Evolutionary conservation across 2,113 vertebrate genomes (phyloP).

Genomic region (Myrmecophaga tridactyla): DNA sequence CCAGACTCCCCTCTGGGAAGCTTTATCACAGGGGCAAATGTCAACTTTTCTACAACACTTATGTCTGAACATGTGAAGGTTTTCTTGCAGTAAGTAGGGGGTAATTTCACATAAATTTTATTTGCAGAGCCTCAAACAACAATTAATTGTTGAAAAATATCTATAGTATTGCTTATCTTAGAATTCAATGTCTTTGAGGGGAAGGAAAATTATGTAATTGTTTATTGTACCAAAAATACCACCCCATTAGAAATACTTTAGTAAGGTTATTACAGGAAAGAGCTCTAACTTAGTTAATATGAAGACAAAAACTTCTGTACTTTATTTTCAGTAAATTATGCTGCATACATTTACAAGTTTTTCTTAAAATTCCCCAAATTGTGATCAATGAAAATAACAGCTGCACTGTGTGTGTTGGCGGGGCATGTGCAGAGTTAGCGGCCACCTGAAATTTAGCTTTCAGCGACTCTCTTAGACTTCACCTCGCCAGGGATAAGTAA

Average conservation of each 20-base stretch:
- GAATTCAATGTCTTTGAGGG: not conserved
- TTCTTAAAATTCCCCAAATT: slow-evolving; percentile 11
- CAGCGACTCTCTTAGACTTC: slow-evolving; percentile 23
- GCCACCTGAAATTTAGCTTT: slow-evolving; percentile 22
- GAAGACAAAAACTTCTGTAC: not conserved
- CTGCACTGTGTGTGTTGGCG: not conserved
- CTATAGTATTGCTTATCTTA: not conserved
- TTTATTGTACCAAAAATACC: not conserved
- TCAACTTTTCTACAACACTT: not conserved
- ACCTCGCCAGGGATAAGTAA: slow-evolving; percentile 40
- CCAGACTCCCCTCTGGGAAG: not conserved
- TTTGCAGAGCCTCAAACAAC: not conserved
- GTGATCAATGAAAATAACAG: slow-evolving; percentile 14
- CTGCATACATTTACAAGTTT: not conserved
- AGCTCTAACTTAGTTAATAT: not conserved
- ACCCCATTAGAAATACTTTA: not conserved
- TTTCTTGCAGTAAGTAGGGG: not conserved
- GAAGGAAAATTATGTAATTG: not conserved
- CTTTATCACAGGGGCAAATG: not conserved
- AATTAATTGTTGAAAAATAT: not conserved
- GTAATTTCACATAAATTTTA: not conserved
- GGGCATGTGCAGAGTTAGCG: not conserved
- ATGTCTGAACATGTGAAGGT: not conserved
- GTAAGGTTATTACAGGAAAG: not conserved
- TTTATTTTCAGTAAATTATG: slow-evolving; percentile 21